Conservation (phyloP, 2,797 vertebrate species). For the Pseudomugil gertrudae region DNA sequence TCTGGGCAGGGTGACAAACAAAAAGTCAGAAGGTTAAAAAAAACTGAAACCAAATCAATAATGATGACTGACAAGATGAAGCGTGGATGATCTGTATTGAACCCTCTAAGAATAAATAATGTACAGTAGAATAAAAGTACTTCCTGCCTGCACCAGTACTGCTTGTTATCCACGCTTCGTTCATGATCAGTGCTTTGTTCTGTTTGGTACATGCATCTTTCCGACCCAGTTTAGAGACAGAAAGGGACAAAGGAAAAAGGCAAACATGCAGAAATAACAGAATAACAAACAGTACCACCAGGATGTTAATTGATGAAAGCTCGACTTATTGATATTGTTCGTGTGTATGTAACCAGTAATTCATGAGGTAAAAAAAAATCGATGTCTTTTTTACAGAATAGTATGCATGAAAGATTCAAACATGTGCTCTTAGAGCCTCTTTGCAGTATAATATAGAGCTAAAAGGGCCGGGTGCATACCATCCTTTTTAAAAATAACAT, state of each 20-base stretch:
- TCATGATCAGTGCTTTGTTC: conserved; percentile 17
- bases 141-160: conserved; percentile 51
- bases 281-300: too few relatives aligned
- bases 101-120: conserved; percentile 72
- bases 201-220: conserved; percentile 31
- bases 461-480: not conserved
- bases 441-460: not conserved
- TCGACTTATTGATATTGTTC: too few relatives aligned
- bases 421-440: not conserved
- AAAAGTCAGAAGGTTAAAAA: conserved; percentile 77
- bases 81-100: conserved; percentile 62
- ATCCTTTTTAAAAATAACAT: conserved; percentile 1
- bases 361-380: not conserved
- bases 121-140: conserved; percentile 66
- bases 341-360: not conserved
- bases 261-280: not conserved
- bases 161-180: not conserved
- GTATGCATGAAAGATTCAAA: not conserved
- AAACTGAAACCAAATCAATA: conserved; percentile 80
- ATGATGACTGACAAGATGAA: conserved; percentile 74
- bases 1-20: conserved; percentile 72
- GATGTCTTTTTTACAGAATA: not conserved
- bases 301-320: too few relatives aligned
- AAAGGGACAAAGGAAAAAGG: conserved; percentile 2
- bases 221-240: conserved; percentile 20